Evolutionary conservation across 2,888 invertebrate species (phyloP), one percentile per base, ranked within the genome.

Genomic region (Cheilosia vulpina): DNA sequence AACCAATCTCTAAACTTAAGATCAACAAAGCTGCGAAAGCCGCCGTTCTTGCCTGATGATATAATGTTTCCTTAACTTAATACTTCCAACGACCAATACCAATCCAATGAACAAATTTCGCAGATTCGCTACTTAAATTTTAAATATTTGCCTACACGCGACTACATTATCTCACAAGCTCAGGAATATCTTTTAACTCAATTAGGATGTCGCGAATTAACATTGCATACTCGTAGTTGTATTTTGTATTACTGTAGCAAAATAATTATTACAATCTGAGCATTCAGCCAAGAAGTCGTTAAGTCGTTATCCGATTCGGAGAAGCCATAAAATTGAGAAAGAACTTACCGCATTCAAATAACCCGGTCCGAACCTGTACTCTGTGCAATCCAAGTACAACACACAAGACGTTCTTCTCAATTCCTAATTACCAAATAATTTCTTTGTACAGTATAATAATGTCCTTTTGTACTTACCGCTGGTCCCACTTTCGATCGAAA

Each of bases 361-460:
- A 27, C 38, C 13, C 11, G 17, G 45, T 50, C 34, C 34, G 31
- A 47, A 47, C 31, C 38, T 53, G 17, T 31, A 9, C 31, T 9
- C 9, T 2, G 31, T 34, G 6, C 21, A n/a, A 2, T 52, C 15
- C 38, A 38, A 38, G 43, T 34, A 11, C 11, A 34, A 11, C 11
- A 11, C 34, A 34, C 2, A 34, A 13, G 27, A 27, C 27, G 7
- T n/a, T 15, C 52, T 15, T 19, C 65, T 13, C 19, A 9, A 21
- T 53, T 47, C 38, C 47, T 71, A 71, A 73, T 73, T 63, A 73
- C 41, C 63, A 45, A 53, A 63, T 34, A 31, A 73, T 38, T 58
- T 15, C 45, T n/a, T 55, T 41, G 19, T 47, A 24, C 45, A 62
- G 45, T 53, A 34, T 43, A 45, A 21, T 65, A 45, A 75, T 47